A percentile compares a stretch with the other conserved stretches of the same genome.
These are phyloP conservation scores for Lasioglossum morio DNA, from an alignment of 2,888 invertebrate genomes.

Conservation along the genomic window DNA sequence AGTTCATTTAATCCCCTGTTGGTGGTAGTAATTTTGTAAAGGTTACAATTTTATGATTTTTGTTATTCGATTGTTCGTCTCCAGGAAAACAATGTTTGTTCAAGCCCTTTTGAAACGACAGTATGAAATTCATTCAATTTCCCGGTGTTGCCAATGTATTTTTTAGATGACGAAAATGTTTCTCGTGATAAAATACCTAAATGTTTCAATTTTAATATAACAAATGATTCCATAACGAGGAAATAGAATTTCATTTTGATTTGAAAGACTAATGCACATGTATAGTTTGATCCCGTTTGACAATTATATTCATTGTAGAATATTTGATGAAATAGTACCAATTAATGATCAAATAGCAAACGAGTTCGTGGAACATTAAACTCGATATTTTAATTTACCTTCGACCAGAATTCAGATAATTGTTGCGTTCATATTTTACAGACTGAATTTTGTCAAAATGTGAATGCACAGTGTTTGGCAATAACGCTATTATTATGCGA, in stretches of 20 bases:
- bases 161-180: not conserved
- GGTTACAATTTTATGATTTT: not conserved
- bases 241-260: not conserved
- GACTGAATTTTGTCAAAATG: not conserved
- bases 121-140: not conserved
- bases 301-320: not conserved
- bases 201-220: too few species aligned
- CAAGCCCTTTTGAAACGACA: not conserved
- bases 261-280: not conserved
- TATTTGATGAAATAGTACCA: not conserved
- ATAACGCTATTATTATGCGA: not conserved
- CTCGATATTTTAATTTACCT: conserved; percentile 1
- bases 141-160: not conserved
- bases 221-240: not conserved
- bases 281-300: not conserved
- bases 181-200: too few species aligned
- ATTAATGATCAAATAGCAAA: not conserved
- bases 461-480: not conserved
- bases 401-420: not conserved
- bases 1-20: not conserved
- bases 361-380: not conserved
- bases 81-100: not conserved
- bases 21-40: not conserved
- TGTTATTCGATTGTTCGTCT: not conserved
- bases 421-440: not conserved